Base-by-base conservation (phyloP, 2,888 invertebrate genomes). In the Hirtodrosophila alboralis region DNA sequence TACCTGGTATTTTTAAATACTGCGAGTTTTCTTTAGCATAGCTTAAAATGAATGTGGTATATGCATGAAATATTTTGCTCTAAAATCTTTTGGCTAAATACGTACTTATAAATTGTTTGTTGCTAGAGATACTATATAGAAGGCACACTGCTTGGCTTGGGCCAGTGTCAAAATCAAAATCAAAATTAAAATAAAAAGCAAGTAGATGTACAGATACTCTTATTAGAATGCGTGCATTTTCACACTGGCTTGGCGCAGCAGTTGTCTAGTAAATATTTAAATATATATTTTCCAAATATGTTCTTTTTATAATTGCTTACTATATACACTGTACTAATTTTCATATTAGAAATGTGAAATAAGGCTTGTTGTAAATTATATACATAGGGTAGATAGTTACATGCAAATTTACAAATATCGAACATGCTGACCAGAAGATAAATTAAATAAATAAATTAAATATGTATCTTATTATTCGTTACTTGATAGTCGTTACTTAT, bases 251-350 rank as follows among this genome's bases (percentile, higher is more conserved):
- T 33, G 33, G 23, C 34, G 27, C 13, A 30, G 12, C 37, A 37
- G 16, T 12, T 8, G 34, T 12, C n/a, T 34, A 10, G n/a, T n/a
- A n/a, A n/a, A 4, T 8, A 34, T 36, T 23, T 41, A 52, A 37
- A 61, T 52, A 60, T 58, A 54, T 58, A 61, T 53, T 48, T 60
- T 61, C 43, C 33, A 51, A 52, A 6, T n/a, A n/a, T 54, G 37
- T 38, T 51, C 14, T 36, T 45, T 31, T 30, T 21, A 18, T 44
- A 34, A 3, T 28, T 16, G 33, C 28, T 38, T 23, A n/a, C n/a
- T n/a, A 53, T 45, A 21, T 48, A 43, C 45, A 40, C 59, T 59
- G 40, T 44, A 61, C 30, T 38, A 26, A 23, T 13, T 10, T 14
- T 21, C 36, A 44, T 13, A 48, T n/a, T 30, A 37, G 38, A 38